Evolutionary conservation across 2,797 vertebrate species (phyloP), one percentile per base, ranked within the genome.

Genomic region (Echiichthys vipera): DNA sequence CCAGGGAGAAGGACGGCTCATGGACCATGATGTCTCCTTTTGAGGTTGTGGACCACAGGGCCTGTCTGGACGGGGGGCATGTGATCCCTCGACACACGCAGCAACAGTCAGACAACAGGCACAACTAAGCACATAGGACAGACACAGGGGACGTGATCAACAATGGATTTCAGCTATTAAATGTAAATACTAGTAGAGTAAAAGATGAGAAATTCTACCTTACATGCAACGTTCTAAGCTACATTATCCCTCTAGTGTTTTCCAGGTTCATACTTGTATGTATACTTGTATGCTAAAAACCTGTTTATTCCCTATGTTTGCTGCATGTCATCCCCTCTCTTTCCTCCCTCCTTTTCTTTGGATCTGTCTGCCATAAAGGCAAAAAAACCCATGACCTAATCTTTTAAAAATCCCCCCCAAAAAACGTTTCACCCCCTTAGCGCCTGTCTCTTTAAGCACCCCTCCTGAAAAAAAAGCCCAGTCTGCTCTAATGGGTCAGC

Each of bases 11-110:
- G 29, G 91, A 92, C 9, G 97, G 97, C 80, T 99, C 98, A 0
- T 98, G 97, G 77, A 98, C 96, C 77, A 99, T 96, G 91, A 99
- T 58, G 89, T 99, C 98, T 51, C 98, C 98, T 91, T 97, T 98
- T 66, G 95, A 96, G 53, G 97, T 99, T 42, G 96, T 89, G 3
- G 98, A 97, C 98, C 98, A 99, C 90, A 99, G 91, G 78, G 97
- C 97, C 62, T 96, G 96, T 14, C 86, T 94, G 86, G 97, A 97
- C 0, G 96, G 96, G 20, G 94, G 93, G 12, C 95, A 95, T 0
- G 88, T 85, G 71, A 98, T 93, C 81, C 92, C 95, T 62, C 96
- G 95, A 85, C 94, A 95, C 84, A 98, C 96, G 14, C 96, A 97
- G 88, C 98, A 99, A 53, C 94, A 96, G 78, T 95, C 92, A 79